Evolutionary conservation across 2,113 vertebrate genomes (phyloP), one percentile per base, ranked within the genome.

Genomic region (Arothron firmamentum): DNA sequence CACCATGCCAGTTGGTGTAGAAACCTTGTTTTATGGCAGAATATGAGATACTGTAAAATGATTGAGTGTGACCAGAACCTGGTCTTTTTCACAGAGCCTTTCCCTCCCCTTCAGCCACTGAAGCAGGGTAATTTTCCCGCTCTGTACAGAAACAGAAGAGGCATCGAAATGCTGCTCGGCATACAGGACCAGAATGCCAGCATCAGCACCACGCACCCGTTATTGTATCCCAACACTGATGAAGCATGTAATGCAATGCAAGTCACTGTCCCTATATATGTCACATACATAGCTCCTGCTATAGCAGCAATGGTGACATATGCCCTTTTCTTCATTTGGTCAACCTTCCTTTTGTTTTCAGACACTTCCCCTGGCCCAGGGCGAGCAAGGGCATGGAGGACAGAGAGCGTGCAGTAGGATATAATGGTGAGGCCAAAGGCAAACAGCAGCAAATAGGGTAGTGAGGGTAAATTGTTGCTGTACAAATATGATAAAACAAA

Each of bases 131-230:
- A 6, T 4, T 56, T 62, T 4, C 52, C 42, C 0, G 16, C n/a
- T 17, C 46, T 54, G 3, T 51, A 9, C 3, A 62, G 58, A 19
- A 43, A 69, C 59, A 62, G 46, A 17, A 69, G 13, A 18, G 59
- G 66, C 17, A 69, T 19, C 0, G 11, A 31, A 0, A 69, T 13
- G 18, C 21, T 56, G 34, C 34, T 43, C 0, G 59, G 66, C 46
- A 69, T 20, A 34, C 20, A 42, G 21, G 55, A 62, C 59, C 67
- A 62, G 34, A 38, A 23, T 0, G 14, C 1, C 0, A n/a, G 28
- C 28, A 51, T 31, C 67, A 54, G 53, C 5, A 28, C 1, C 5
- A 13, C 5, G 11, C 58, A 69, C 6, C 6, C 9, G 2, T 16
- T 2, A 1, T 51, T 10, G 3, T 1, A 3, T 0, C 5, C 14